A percentile compares a stretch with the other conserved stretches of the same genome.
Conservation (phyloP, 2,113 vertebrate genomes). For the Onychostoma macrolepis region DNA sequence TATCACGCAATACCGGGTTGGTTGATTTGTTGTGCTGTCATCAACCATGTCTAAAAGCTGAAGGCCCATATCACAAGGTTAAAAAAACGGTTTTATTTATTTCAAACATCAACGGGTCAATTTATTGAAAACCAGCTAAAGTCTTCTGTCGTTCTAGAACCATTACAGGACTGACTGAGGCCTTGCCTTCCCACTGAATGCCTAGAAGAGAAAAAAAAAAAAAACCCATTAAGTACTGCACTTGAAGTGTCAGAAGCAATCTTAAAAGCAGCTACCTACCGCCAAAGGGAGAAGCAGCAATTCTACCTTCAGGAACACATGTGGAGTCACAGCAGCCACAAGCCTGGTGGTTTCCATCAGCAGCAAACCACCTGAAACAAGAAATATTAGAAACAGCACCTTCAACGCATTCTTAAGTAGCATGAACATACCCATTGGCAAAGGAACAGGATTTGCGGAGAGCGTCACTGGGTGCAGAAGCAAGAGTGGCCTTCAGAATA, state of each 20-base stretch:
- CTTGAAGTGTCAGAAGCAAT: too few relatives aligned
- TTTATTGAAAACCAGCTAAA: too few relatives aligned
- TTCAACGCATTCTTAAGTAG: not conserved
- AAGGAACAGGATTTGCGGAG: constrained; percentile 69
- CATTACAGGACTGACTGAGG: constrained; percentile 13
- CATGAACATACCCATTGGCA: constrained; percentile 51
- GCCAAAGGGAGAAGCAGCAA: too few relatives aligned
- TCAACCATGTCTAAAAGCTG: too few relatives aligned
- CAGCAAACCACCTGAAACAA: constrained; percentile 45
- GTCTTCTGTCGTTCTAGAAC: not conserved
- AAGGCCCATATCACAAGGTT: too few relatives aligned
- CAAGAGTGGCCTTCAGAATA: constrained; percentile 55
- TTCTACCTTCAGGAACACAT: not conserved
- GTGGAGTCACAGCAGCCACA: constrained; percentile 53
- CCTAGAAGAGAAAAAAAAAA: not conserved
- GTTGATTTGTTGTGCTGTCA: too few relatives aligned
- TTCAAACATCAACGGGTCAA: too few relatives aligned
- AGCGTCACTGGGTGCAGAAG: not conserved
- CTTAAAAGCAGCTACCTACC: too few relatives aligned
- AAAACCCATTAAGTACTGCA: too few relatives aligned
- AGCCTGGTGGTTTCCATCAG: constrained; percentile 26
- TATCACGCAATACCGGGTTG: too few relatives aligned
- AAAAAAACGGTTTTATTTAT: too few relatives aligned
- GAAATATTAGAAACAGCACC: not conserved
- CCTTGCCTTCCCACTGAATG: constrained; percentile 34